Evolutionary conservation across 2,113 vertebrate genomes (phyloP).

Genomic region (Capra hircus): DNA sequence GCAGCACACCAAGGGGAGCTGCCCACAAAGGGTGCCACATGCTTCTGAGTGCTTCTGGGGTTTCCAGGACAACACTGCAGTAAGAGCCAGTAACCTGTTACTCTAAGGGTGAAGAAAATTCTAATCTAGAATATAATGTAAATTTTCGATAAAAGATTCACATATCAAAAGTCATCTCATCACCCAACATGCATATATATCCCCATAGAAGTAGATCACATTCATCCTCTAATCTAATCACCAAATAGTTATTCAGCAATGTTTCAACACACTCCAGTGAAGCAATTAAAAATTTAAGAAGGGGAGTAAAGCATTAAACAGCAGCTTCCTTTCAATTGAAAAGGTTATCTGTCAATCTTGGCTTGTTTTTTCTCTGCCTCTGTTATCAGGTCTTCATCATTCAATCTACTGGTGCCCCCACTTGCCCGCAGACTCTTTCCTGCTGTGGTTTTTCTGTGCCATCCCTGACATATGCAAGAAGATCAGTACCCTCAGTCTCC

Average conservation of each 20-base stretch:
- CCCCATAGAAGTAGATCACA: not conserved
- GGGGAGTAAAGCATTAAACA: not conserved
- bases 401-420: not conserved
- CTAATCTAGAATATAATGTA: not conserved
- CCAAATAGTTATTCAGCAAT: not conserved
- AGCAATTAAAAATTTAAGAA: constrained; percentile 21
- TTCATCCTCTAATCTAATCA: not conserved
- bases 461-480: not conserved
- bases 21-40: constrained; percentile 11
- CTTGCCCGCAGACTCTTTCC: not conserved
- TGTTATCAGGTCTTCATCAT: not conserved
- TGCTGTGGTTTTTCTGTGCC: not conserved
- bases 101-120: not conserved
- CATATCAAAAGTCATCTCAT: not conserved
- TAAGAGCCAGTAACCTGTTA: not conserved
- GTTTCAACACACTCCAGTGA: constrained; percentile 29
- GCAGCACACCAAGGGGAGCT: not conserved
- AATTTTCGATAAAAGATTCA: not conserved
- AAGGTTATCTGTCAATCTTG: constrained; percentile 24
- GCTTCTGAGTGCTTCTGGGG: not conserved
- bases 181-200: not conserved
- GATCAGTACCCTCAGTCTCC: not conserved
- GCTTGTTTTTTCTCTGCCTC: not conserved
- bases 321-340: not conserved
- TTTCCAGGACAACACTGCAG: not conserved